phyloP scores from a whole-genome alignment of 2,797 vertebrate genomes.

The Diceros bicornis region DNA sequence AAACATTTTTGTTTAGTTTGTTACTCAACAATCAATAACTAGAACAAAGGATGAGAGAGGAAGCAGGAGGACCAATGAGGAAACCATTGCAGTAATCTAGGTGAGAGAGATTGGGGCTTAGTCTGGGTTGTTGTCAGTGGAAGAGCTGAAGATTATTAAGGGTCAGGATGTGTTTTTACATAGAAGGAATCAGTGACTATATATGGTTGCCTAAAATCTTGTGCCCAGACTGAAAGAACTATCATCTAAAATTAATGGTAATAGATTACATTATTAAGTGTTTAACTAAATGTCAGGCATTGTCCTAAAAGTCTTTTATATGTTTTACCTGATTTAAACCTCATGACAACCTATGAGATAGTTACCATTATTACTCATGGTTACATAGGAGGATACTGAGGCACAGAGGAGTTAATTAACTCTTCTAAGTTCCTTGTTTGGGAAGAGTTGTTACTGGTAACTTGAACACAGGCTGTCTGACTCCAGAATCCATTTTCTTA shows the following conservation, averaged over 20 bases:
- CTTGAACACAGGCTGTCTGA: background rate
- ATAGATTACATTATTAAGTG: background rate
- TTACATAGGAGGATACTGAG: background rate
- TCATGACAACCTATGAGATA: background rate
- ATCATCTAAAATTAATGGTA: constrained; percentile 46
- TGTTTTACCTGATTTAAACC: background rate
- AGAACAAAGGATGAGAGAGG: background rate
- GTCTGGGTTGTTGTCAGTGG: background rate
- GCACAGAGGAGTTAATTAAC: background rate
- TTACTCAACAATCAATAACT: background rate
- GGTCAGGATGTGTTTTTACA: constrained; percentile 1
- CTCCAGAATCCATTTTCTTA: constrained; percentile 12
- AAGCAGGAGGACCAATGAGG: background rate
- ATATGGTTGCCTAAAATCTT: background rate
- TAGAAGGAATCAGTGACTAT: constrained; percentile 18
- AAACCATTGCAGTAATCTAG: background rate
- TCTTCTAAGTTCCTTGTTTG: background rate
- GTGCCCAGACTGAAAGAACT: background rate
- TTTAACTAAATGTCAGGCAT: background rate
- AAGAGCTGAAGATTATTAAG: background rate
- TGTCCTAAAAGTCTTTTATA: background rate
- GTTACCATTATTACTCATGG: background rate
- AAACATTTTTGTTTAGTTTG: background rate
- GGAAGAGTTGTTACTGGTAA: constrained; percentile 8
- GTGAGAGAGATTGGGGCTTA: background rate